Evolutionary conservation across 1,140 invertebrate species (phyloP).

Genomic region (Schlechtendalia chinensis): DNA sequence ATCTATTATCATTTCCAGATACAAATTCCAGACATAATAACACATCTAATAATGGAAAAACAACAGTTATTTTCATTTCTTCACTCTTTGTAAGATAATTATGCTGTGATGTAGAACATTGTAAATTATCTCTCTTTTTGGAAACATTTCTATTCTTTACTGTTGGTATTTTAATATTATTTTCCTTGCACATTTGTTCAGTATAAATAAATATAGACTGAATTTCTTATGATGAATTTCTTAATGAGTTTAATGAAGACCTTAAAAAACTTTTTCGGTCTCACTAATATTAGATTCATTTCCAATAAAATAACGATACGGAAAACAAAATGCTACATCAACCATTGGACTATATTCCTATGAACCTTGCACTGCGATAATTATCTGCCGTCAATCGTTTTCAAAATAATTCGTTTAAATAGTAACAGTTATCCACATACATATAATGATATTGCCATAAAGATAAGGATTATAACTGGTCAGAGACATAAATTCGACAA

Average conservation of each 20-base stretch:
- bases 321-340: constrained; percentile 14
- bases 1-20: constrained; percentile 17
- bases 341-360: not conserved
- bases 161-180: too few relatives aligned
- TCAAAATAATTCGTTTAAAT: too few relatives aligned
- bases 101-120: not conserved
- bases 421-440: too few relatives aligned
- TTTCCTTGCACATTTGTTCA: constrained; percentile 8
- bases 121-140: not conserved
- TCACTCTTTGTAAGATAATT: not conserved
- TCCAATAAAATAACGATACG: not conserved
- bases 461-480: too few relatives aligned
- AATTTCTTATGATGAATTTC: not conserved
- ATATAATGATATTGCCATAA: too few relatives aligned
- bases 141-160: too few relatives aligned
- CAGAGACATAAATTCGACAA: too few relatives aligned
- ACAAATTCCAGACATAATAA: too few relatives aligned
- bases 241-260: constrained; percentile 25
- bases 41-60: constrained; percentile 18
- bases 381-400: too few relatives aligned
- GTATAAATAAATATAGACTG: constrained; percentile 20
- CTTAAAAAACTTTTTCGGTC: not conserved
- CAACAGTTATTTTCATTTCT: constrained; percentile 14
- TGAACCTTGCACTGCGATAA: not conserved
- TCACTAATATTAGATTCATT: not conserved